Base-by-base conservation (phyloP, 2,113 vertebrate genomes). In the Menura novaehollandiae region DNA sequence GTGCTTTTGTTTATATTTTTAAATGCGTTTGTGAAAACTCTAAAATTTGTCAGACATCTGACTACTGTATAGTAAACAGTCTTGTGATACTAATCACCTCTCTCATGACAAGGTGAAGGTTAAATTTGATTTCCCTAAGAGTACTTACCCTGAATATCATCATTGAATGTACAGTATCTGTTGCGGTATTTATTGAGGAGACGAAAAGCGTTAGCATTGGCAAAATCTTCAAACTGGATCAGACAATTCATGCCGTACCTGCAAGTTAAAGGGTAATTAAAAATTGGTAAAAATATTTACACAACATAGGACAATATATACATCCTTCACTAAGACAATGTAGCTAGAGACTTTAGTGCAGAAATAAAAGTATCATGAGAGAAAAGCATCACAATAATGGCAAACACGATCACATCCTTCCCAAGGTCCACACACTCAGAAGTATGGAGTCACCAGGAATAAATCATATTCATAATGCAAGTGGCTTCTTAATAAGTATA, bases 151-250 rank as follows among this genome's bases (percentile, higher is more conserved):
- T 99, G 99, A 96, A 99, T 99, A 94, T 99, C 99, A 69, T 99
- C 99, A 21, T 99, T 99, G 98, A 99, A 99, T 41, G 99, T 99
- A 74, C 99, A 99, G 93, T 99, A 99, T 79, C 97, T 98, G 96
- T 98, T 98, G 75, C 99, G 99, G 97, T 99, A 99, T 92, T 99
- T 99, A 97, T 98, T 98, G 95, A 99, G 99, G 76, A 99, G 98
- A 56, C 99, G 99, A 88, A 99, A 99, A 26, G 99, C 99, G 0
- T 99, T 99, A 96, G 97, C 98, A 76, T 99, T 99, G 93, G 99
- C 99, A 85, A 99, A 99, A 82, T 99, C 99, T 97, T 99, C 99
- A 98, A 99, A 99, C 96, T 99, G 99, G 94, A 99, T 99, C 49
- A 99, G 98, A 79, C 99, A 99, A 94, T 98, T 99, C 98, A 99